Percentiles rank a stretch among this genome's conserved stretches.
Conservation (phyloP, 2,113 vertebrate species). For the Amblyornis subalaris region DNA sequence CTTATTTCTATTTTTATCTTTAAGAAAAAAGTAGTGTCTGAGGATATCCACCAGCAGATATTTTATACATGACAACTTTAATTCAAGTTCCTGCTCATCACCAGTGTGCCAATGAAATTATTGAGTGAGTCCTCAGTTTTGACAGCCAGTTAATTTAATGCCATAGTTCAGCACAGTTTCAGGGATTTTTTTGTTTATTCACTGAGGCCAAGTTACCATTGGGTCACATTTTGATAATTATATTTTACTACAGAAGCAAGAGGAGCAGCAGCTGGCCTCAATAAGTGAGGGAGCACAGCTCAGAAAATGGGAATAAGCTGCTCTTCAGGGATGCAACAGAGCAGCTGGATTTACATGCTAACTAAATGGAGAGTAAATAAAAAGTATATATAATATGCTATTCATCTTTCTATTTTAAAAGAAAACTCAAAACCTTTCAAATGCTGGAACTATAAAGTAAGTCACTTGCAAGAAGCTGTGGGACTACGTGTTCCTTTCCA, state of each 20-base stretch:
- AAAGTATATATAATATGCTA: not conserved
- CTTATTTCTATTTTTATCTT: not conserved
- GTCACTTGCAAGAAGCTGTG: not conserved
- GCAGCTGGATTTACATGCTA: not conserved
- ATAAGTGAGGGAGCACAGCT: not conserved
- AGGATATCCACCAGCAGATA: not conserved
- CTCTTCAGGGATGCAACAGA: not conserved
- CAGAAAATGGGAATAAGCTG: not conserved
- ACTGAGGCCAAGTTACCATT: not conserved
- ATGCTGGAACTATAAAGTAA: not conserved
- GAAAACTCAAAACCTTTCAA: constrained; percentile 1
- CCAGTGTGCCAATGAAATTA: not conserved
- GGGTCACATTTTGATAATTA: not conserved
- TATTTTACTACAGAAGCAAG: not conserved
- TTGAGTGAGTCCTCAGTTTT: not conserved
- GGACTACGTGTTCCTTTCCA: not conserved
- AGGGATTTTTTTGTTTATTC: not conserved
- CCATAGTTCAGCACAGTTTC: not conserved
- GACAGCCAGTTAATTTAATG: not conserved
- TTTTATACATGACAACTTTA: not conserved
- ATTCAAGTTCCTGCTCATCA: not conserved
- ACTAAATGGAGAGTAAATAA: not conserved
- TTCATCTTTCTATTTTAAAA: not conserved
- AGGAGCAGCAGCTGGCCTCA: not conserved
- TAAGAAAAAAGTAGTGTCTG: not conserved